Evolutionary conservation across 2,113 vertebrate genomes (phyloP), one percentile per base, ranked within the genome.

Genomic region (Rhynchopsitta pachyrhyncha): DNA sequence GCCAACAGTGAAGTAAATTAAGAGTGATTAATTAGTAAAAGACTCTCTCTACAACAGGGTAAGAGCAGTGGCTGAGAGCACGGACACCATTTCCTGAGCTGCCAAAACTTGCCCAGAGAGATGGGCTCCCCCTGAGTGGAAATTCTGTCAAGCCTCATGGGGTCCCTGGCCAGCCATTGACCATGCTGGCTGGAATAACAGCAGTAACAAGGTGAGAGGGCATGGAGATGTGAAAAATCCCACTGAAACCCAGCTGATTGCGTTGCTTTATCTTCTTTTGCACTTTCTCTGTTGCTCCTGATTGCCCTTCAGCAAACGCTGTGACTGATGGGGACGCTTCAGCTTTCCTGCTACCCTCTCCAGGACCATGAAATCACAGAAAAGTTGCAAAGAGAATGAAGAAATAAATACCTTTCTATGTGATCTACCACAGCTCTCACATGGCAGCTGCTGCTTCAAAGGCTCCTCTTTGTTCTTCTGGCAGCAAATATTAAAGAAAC

Each of bases 371-470:
- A 95, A 96, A 96, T 68, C 33, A 47, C 31, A 14, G 73, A 90
- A 85, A 89, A 87, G 76, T 49, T 92, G 75, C 57, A 63, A 39
- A 83, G 39, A 50, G 64, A 93, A 82, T 23, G 28, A 76, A 82
- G 52, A 90, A 92, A 84, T 70, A 92, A 82, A 93, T 70, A 79
- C 13, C 55, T 33, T 94, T 81, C 68, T 88, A 71, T 92, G 82
- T 83, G 68, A 94, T 93, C 76, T 75, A 69, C 91, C 62, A 63
- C 41, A 39, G 49, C 59, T 82, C 74, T 86, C 84, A 57, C 63
- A 35, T 29, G 37, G 83, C 66, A 92, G 86, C 68, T 89, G 70
- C 78, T 79, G n/a, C 82, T 95, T 97, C 82, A 94, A 79, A 92
- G 69, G 80, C 69, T 91, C 83, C 47, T 74, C 81, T 88, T 91